Conservation (phyloP, 2,888 invertebrate species). For the Hemistola chrysoprasaria region DNA sequence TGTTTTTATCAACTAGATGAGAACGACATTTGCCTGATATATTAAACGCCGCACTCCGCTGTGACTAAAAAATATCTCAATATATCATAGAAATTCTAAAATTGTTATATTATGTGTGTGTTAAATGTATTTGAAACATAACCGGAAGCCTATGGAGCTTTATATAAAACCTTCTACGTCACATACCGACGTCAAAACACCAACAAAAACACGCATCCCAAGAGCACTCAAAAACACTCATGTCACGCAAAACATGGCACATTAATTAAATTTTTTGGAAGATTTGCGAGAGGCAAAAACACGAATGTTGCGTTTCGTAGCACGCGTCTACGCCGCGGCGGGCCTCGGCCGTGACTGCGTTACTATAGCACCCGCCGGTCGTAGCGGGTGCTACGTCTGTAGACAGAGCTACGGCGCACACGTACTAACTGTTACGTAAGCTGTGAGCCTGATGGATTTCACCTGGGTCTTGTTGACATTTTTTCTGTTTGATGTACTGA, state of each 20-base stretch:
- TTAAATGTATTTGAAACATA: neutral
- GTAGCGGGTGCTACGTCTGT: conserved; percentile 44
- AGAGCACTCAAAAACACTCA: too few species aligned
- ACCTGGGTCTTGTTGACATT: neutral
- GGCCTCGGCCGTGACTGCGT: conserved; percentile 67
- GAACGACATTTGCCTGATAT: too few species aligned
- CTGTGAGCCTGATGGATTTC: conserved; percentile 11
- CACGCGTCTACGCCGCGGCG: conserved; percentile 65
- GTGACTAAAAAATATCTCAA: too few species aligned
- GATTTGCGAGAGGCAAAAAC: conserved; percentile 25
- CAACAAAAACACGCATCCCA: conserved; percentile 32
- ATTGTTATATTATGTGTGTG: too few species aligned
- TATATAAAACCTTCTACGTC: neutral
- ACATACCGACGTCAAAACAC: conserved; percentile 31
- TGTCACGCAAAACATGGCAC: conserved; percentile 1
- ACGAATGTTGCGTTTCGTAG: conserved; percentile 41
- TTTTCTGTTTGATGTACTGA: neutral
- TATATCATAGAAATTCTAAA: too few species aligned
- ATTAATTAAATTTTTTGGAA: conserved; percentile 9
- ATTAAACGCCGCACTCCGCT: too few species aligned
- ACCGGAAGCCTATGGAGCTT: neutral
- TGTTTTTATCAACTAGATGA: too few species aligned
- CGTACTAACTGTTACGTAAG: conserved; percentile 6
- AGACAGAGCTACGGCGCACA: conserved; percentile 15
- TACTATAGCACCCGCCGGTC: conserved; percentile 73